Evolutionary conservation across 2,888 invertebrate genomes (phyloP).

Genomic region (Craniophora ligustri): DNA sequence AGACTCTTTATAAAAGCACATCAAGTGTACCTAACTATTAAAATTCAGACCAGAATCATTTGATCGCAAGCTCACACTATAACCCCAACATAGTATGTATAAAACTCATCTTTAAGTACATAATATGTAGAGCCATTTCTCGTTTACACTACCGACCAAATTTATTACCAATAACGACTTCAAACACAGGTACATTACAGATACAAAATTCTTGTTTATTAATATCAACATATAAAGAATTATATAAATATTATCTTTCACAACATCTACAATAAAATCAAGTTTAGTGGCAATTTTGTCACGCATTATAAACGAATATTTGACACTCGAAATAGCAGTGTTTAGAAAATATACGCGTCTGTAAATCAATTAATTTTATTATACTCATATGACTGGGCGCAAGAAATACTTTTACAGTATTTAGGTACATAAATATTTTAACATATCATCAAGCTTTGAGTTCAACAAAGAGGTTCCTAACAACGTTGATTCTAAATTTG

Average conservation of each 20-base stretch:
- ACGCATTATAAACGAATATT: constrained; percentile 38
- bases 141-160: no score
- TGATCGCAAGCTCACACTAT: no score
- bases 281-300: constrained; percentile 36
- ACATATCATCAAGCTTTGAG: neutral
- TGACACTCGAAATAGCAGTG: constrained; percentile 41
- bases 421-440: constrained; percentile 19
- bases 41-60: no score
- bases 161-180: no score
- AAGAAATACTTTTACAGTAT: constrained; percentile 35
- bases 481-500: no score
- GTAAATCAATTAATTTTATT: constrained; percentile 42
- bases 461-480: no score
- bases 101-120: no score
- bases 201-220: constrained; percentile 21
- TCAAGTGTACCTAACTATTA: no score
- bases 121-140: no score
- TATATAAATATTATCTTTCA: constrained; percentile 26
- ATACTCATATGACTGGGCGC: constrained; percentile 16
- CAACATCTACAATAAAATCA: constrained; percentile 30
- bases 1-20: no score
- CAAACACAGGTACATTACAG: no score
- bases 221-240: constrained; percentile 27
- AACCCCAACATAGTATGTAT: no score
- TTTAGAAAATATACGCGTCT: constrained; percentile 21